Base-by-base conservation (phyloP, 2,888 invertebrate species). In the Heliconius ethilla region DNA sequence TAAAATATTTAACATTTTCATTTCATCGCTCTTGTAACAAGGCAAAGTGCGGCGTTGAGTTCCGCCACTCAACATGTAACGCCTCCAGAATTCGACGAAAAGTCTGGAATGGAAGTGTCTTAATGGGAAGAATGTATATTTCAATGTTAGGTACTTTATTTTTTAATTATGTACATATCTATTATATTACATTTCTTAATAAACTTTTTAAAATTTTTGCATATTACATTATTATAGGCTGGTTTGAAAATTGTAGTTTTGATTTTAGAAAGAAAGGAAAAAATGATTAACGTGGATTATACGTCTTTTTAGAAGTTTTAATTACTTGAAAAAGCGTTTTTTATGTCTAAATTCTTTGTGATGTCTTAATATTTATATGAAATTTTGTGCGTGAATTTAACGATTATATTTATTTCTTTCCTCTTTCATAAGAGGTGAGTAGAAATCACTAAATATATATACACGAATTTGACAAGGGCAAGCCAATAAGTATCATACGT, bases 341-440 rank as follows among this genome's bases (percentile, higher is more conserved):
- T 94, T 92, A 91, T 91, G 90, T 93, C 94, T 90, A 94, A 94
- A 94, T 94, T 94, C 91, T 93, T 93, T 94, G 94, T 94, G 94
- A 94, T 94, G 94, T 92, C 89, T 89, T 93, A 93, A 92, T 92
- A 91, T 92, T 90, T 91, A 88, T 85, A 89, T 90, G 90, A 94
- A 93, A 93, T 93, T 90, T 91, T 90, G 93, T 92, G 91, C 90
- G 92, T 92, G 90, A 85, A 87, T 86, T 87, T 87, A 87, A 86
- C 87, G 88, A 87, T 87, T 89, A 87, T 88, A 85, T 84, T 83
- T 86, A 87, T 82, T 87, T 88, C 88, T 89, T 89, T 87, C 89
- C 92, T 92, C 91, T 89, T 89, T 87, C 83, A 91, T 91, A 92
- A 93, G 92, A 91, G 91, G 88, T 83, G 90, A 87, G 91, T 88